Evolutionary conservation across 2,888 invertebrate genomes (phyloP).

Genomic region (Troglohyphantes excavatus): DNA sequence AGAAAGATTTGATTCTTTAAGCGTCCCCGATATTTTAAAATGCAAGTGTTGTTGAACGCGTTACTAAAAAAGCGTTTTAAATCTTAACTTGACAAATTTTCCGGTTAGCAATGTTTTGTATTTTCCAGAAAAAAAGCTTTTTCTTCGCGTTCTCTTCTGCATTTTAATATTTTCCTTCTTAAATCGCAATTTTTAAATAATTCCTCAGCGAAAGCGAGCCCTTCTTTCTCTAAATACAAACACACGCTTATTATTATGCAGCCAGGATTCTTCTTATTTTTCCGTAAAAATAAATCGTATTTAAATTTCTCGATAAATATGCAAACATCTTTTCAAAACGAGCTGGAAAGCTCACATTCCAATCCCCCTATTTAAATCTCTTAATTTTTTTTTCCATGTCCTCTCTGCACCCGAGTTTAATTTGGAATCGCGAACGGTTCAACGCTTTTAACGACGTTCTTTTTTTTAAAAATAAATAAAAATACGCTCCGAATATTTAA

Average conservation of each 20-base stretch:
- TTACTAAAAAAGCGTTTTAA: too few relatives aligned
- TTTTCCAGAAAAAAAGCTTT: too few relatives aligned
- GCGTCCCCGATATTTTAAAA: too few relatives aligned
- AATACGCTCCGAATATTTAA: conserved; percentile 52
- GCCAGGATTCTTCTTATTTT: neutral
- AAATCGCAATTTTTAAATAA: neutral
- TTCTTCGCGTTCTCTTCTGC: neutral
- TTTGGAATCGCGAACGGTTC: conserved; percentile 17
- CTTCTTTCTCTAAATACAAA: too few relatives aligned
- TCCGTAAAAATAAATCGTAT: neutral
- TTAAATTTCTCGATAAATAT: conserved; percentile 29
- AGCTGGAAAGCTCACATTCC: neutral
- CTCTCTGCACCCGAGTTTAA: conserved; percentile 23
- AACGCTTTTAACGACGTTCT: conserved; percentile 41
- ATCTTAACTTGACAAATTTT: too few relatives aligned
- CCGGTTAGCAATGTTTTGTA: too few relatives aligned
- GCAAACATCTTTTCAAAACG: conserved; percentile 14
- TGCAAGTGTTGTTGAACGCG: too few relatives aligned
- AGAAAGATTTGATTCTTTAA: too few relatives aligned
- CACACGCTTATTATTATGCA: neutral
- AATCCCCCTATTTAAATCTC: conserved; percentile 21
- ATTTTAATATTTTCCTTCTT: neutral
- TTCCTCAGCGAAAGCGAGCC: too few relatives aligned
- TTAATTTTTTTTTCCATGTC: conserved; percentile 10
- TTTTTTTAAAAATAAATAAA: conserved; percentile 24